These are phyloP conservation scores for Parnassius orleans DNA, from an alignment of 2,888 invertebrate species.

Conservation along the genomic window DNA sequence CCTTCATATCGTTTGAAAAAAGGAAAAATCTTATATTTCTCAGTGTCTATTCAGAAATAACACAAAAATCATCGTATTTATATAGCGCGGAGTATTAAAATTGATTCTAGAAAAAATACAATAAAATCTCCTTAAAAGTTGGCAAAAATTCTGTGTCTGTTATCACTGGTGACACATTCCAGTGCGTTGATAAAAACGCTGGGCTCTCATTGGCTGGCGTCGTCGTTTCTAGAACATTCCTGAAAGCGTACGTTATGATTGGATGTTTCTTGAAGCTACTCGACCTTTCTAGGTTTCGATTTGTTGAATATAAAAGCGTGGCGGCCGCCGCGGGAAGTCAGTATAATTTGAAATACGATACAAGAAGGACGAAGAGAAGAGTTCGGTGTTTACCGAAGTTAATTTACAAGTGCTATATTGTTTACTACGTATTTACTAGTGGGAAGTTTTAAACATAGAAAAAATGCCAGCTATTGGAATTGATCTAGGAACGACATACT, in stretches of 20 bases:
- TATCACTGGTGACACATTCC: neutral
- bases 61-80: too few species aligned
- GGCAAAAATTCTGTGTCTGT: neutral
- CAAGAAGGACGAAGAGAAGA: conserved; percentile 18
- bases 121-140: neutral
- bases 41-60: too few species aligned
- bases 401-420: too few species aligned
- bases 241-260: conserved; percentile 40
- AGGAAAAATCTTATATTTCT: too few species aligned
- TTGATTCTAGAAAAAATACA: too few species aligned
- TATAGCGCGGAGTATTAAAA: too few species aligned
- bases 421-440: too few species aligned
- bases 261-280: conserved; percentile 42
- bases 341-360: conserved; percentile 24
- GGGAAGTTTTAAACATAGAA: too few species aligned
- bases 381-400: too few species aligned
- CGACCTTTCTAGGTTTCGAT: conserved; percentile 53
- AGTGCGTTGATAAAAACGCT: neutral
- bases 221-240: conserved; percentile 44
- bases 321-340: conserved; percentile 29
- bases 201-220: neutral
- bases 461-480: too few species aligned
- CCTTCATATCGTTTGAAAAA: too few species aligned
- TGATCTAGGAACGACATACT: too few species aligned
- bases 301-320: conserved; percentile 36